These are phyloP conservation scores for Cataglyphis rosenhaueri DNA, from an alignment of 2,888 invertebrate genomes.

Conservation along the genomic window DNA sequence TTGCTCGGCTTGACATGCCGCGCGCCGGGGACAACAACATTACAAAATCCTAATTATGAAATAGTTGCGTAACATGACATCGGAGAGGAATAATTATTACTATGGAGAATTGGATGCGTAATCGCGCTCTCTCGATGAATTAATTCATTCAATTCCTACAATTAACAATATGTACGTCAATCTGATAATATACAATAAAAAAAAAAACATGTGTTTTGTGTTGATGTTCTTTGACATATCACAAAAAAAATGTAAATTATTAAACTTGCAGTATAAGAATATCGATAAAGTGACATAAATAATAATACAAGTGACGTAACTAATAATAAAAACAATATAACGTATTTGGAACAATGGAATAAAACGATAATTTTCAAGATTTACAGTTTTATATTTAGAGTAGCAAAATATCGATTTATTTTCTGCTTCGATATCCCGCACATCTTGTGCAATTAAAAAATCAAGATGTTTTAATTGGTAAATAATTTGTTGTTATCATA, in stretches of 20 bases:
- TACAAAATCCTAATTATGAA: conserved; percentile 80
- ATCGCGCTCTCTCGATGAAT: conserved; percentile 19
- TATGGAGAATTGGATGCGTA: conserved; percentile 39
- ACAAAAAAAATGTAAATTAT: background rate
- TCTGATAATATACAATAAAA: conserved; percentile 2
- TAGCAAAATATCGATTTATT: background rate
- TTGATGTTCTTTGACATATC: conserved; percentile 27
- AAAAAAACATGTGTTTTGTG: conserved; percentile 9
- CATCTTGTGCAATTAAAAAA: background rate
- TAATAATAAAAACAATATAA: background rate
- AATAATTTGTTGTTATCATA: background rate
- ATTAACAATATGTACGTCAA: conserved; percentile 8
- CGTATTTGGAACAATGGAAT: background rate
- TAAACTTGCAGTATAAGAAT: background rate
- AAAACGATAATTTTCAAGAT: background rate
- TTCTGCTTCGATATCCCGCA: background rate
- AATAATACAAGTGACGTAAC: background rate
- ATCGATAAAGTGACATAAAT: background rate
- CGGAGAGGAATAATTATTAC: conserved; percentile 21
- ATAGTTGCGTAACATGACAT: conserved; percentile 70
- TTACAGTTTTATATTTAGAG: background rate
- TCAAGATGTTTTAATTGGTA: background rate
- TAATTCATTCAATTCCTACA: background rate
- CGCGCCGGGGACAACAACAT: conserved; percentile 66
- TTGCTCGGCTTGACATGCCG: conserved; percentile 54